A percentile compares a stretch with the other conserved stretches of the same genome.
phyloP scores from a whole-genome alignment of 2,113 vertebrate genomes.

The Heterocephalus glaber region DNA sequence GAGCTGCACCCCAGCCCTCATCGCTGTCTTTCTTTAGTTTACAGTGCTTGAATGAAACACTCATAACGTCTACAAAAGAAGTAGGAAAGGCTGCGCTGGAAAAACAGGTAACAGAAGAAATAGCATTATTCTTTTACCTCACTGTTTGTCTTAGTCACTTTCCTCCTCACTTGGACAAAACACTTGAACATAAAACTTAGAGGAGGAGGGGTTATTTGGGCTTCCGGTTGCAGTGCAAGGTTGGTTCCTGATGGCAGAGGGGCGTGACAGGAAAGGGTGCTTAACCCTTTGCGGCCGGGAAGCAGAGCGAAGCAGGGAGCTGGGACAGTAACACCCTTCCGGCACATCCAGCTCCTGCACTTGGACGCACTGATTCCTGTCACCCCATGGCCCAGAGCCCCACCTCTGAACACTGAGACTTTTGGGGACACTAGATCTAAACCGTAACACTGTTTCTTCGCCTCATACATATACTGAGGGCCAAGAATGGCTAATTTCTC shows the following conservation, averaged over 20 bases:
- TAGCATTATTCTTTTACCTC: not conserved
- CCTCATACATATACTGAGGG: not conserved
- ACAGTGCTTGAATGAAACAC: conserved; percentile 95
- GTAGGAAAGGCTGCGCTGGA: conserved; percentile 93
- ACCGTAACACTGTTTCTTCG: not conserved
- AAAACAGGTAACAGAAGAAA: conserved; percentile 90
- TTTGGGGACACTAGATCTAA: not conserved
- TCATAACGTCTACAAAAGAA: conserved; percentile 92
- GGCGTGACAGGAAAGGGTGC: not conserved
- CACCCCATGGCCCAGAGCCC: not conserved
- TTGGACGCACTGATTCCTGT: not conserved
- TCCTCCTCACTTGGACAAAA: not conserved
- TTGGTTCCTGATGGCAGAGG: not conserved
- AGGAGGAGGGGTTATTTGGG: not conserved
- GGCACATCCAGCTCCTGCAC: not conserved
- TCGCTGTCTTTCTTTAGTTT: conserved; percentile 87
- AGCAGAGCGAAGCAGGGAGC: not conserved
- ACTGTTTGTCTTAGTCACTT: not conserved
- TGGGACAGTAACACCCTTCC: not conserved
- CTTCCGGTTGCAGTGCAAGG: not conserved
- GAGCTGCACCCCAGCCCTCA: conserved; percentile 37
- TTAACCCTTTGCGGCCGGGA: not conserved
- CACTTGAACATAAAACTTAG: not conserved
- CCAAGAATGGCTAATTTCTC: not conserved
- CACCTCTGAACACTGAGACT: not conserved